Base-by-base conservation (phyloP, 1,140 invertebrate genomes). In the Prorops nasuta region DNA sequence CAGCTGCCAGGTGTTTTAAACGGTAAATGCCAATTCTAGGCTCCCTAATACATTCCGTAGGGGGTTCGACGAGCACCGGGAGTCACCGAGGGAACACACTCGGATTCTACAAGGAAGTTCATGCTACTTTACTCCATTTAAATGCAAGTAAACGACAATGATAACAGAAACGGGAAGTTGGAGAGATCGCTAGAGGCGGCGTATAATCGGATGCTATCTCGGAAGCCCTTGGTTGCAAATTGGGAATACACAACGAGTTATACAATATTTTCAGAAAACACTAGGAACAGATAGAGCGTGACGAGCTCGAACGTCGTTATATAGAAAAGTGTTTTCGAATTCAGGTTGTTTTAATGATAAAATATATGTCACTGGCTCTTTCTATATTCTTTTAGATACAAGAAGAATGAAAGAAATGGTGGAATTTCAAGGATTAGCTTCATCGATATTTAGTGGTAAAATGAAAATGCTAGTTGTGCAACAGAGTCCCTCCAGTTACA, bases 121-220 rank as follows among this genome's bases (percentile, higher is more conserved):
- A 6, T 28, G 24, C 24, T 28, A 28, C 38, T 50, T 54, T 19
- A 42, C 39, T 17, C 45, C 35, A 48, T 60, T 58, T 60, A 59
- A 58, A 60, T 48, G 40, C 56, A 40, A 37, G 32, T 22, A 35
- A 51, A 55, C 47, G 44, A 44, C 10, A 42, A 28, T 17, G 43
- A 22, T 54, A 58, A 54, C 35, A 43, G 53, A 18, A 17, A 14
- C 20, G 16, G 22, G 42, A 32, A 28, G 24, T 32, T 10, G 24
- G 4, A 10, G 24, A 28, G 51, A 53, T 53, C 47, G 38, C 43
- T 51, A 20, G 43, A 35, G 9, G 17, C 42, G 31, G 42, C 42
- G 32, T 38, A 58, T 59, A 47, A 49, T 58, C 50, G 38, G 42
- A 58, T 40, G 39, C 44, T 46, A 49, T 49, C 42, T 1, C 15